Conservation (phyloP, 92 coral and sea anemone genomes). For the Umimayanthus chanpuru region DNA sequence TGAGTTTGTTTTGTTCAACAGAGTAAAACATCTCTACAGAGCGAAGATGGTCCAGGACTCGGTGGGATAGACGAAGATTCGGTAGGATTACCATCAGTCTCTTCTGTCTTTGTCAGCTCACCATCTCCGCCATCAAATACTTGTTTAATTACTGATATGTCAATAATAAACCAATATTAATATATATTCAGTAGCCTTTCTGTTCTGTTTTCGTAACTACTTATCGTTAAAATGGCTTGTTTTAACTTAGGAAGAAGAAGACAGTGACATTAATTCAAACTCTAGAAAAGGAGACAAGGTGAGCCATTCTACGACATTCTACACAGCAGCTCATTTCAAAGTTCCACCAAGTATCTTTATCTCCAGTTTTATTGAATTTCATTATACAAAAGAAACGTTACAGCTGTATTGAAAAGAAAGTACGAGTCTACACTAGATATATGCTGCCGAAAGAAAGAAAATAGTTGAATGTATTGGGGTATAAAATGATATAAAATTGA, state of each 20-base stretch:
- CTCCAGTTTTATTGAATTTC: too few relatives aligned
- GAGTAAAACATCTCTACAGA: slow-evolving; percentile 28
- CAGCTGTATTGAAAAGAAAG: too few relatives aligned
- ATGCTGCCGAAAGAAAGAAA: too few relatives aligned
- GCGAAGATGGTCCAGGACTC: slow-evolving; percentile 7
- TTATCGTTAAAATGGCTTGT: not conserved
- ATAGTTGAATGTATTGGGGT: too few relatives aligned
- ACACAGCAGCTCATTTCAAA: not conserved
- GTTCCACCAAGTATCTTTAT: too few relatives aligned
- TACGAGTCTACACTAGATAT: too few relatives aligned
- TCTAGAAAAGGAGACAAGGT: slow-evolving; percentile 36
- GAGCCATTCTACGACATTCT: not conserved
- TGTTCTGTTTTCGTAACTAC: not conserved
- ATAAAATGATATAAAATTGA: too few relatives aligned
- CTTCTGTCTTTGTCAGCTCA: not conserved
- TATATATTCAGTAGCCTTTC: not conserved
- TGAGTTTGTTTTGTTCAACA: not conserved
- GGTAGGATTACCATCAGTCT: slow-evolving; percentile 5
- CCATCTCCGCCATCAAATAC: too few relatives aligned
- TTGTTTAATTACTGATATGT: too few relatives aligned
- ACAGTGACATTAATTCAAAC: slow-evolving; percentile 24
- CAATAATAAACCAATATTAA: not conserved
- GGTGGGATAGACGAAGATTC: slow-evolving; percentile 30
- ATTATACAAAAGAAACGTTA: too few relatives aligned
- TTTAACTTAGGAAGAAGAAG: slow-evolving; percentile 8